phyloP scores from a whole-genome alignment of 2,888 invertebrate genomes.

The Plagodis dolabraria region DNA sequence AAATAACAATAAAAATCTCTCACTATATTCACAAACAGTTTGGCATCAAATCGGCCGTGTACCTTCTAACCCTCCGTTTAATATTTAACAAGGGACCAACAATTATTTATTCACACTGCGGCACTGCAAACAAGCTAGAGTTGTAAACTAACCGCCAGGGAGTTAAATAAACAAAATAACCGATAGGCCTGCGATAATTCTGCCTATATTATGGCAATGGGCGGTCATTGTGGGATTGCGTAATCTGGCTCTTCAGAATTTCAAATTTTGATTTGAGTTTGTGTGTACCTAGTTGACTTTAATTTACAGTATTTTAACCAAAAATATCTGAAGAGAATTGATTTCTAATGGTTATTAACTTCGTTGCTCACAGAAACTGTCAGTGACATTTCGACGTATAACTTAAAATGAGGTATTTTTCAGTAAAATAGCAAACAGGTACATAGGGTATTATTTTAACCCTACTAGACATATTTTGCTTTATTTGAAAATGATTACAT shows the following conservation, averaged over 20 bases:
- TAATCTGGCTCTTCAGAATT: slow-evolving; percentile 37
- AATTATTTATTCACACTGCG: slow-evolving; percentile 77
- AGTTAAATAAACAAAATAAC: slow-evolving; percentile 73
- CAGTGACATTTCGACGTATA: too few species aligned
- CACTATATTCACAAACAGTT: slow-evolving; percentile 41
- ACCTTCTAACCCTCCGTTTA: slow-evolving; percentile 53
- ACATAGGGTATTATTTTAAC: too few species aligned
- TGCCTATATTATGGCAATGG: slow-evolving; percentile 47
- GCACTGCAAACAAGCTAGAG: slow-evolving; percentile 60
- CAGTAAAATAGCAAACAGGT: too few species aligned
- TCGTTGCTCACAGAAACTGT: too few species aligned
- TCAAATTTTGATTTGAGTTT: slow-evolving; percentile 8
- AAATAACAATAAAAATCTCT: slow-evolving; percentile 32
- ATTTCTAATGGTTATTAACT: too few species aligned
- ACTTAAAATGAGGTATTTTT: too few species aligned
- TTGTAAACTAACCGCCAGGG: slow-evolving; percentile 63
- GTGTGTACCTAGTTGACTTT: not conserved
- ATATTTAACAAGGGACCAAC: slow-evolving; percentile 70
- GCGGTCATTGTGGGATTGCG: slow-evolving; percentile 37
- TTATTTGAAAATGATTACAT: too few species aligned
- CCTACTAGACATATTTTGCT: too few species aligned
- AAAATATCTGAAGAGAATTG: too few species aligned
- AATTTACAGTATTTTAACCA: too few species aligned
- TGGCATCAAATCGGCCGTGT: slow-evolving; percentile 47
- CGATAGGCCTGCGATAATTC: slow-evolving; percentile 66